Conservation (phyloP, 2,797 vertebrate genomes). For the Chlorospingus flavigularis region DNA sequence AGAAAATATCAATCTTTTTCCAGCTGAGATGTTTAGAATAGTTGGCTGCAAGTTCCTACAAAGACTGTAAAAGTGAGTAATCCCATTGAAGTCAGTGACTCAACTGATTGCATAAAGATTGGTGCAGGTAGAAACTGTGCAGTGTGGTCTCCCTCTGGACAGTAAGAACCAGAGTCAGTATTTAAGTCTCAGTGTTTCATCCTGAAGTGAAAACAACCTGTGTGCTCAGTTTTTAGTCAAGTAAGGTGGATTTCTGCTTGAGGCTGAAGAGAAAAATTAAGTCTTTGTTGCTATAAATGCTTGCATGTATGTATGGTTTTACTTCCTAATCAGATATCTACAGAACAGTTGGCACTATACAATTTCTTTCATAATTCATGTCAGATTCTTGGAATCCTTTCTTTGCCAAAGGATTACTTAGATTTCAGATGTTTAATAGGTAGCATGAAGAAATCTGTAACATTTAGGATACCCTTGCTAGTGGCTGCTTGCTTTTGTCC, state of each 20-base stretch:
- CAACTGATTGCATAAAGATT: background rate
- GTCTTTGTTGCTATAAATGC: background rate
- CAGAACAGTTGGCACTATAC: background rate
- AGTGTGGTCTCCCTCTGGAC: background rate
- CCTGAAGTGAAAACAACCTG: background rate
- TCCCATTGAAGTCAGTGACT: background rate
- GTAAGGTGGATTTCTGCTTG: background rate
- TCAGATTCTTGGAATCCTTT: background rate
- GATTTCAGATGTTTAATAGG: background rate
- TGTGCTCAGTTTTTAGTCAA: background rate
- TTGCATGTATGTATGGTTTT: background rate
- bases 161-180: background rate
- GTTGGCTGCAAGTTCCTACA: conserved; percentile 12
- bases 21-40: background rate
- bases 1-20: background rate
- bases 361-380: background rate
- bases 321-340: background rate
- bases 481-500: background rate
- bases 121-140: accelerated
- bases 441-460: background rate
- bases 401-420: background rate
- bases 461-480: background rate
- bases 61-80: background rate
- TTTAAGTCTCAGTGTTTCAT: background rate
- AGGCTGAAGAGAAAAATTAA: background rate